Evolutionary conservation across 2,113 vertebrate species (phyloP).

Genomic region (Rostratula benghalensis): DNA sequence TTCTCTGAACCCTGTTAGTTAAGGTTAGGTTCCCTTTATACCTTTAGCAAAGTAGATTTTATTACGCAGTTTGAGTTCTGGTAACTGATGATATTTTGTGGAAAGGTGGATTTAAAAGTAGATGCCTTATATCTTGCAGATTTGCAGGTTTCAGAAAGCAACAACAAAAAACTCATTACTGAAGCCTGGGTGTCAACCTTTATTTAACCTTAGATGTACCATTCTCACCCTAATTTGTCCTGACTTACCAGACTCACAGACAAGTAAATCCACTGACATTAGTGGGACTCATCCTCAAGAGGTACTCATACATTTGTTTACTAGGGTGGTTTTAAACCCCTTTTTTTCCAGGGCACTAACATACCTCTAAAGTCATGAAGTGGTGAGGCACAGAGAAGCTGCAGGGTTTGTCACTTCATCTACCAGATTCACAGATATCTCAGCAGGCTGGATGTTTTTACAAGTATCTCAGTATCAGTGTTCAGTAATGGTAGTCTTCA

Average conservation of each 20-base stretch:
- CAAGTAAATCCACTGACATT: neutral
- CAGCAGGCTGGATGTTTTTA: neutral
- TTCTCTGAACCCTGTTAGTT: neutral
- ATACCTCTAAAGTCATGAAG: neutral
- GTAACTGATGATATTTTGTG: neutral
- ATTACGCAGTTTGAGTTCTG: conserved; percentile 9
- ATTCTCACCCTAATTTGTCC: neutral
- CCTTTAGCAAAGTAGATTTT: conserved; percentile 27
- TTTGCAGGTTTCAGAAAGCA: conserved; percentile 1
- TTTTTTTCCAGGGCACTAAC: neutral
- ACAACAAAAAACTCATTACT: neutral
- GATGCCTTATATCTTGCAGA: neutral
- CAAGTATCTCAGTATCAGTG: neutral
- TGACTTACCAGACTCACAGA: neutral
- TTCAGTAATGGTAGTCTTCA: neutral
- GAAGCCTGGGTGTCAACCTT: neutral
- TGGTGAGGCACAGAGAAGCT: neutral
- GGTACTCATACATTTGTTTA: neutral
- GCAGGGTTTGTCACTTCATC: neutral
- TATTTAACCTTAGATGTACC: neutral
- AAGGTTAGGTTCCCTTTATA: neutral
- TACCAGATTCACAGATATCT: neutral
- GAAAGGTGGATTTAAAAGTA: neutral
- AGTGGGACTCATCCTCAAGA: neutral
- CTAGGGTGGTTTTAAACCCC: neutral